Evolutionary conservation across 2,797 vertebrate genomes (phyloP).

Genomic region (Macropodus opercularis): DNA sequence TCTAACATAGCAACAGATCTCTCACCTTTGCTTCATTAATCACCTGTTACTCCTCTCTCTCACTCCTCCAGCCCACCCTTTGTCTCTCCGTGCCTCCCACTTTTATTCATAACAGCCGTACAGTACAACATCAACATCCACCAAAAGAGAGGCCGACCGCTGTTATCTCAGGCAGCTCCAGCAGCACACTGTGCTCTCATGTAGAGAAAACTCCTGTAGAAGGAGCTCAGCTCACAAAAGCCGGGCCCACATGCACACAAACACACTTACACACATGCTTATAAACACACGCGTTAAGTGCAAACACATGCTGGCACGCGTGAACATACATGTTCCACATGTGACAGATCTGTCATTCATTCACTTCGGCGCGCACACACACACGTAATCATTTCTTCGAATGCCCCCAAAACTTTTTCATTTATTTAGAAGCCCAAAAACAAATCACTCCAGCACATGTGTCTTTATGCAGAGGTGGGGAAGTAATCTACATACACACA

Average conservation of each 20-base stretch:
- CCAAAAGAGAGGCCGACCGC: constrained; percentile 36
- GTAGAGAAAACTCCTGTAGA: constrained; percentile 42
- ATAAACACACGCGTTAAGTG: constrained; percentile 48
- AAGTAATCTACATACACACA: constrained; percentile 27
- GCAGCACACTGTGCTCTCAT: constrained; percentile 32
- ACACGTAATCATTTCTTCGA: constrained; percentile 4
- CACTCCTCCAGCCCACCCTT: no score
- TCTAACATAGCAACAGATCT: not conserved
- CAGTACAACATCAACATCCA: constrained; percentile 17
- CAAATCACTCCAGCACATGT: constrained; percentile 1
- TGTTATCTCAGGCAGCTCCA: constrained; percentile 22
- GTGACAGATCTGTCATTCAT: constrained; percentile 40
- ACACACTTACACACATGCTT: constrained; percentile 11
- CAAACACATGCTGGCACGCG: constrained; percentile 62
- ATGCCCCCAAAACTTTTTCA: constrained; percentile 13
- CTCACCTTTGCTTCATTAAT: not conserved
- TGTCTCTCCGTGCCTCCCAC: not conserved
- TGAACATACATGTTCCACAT: constrained; percentile 53
- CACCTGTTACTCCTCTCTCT: not conserved
- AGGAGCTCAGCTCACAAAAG: constrained; percentile 50
- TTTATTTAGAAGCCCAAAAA: constrained; percentile 21
- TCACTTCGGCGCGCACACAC: constrained; percentile 1
- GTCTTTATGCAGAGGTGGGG: not conserved
- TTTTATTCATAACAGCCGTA: constrained; percentile 7
- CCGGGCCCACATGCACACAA: constrained; percentile 10